Evolutionary conservation across 2,888 invertebrate genomes (phyloP).

Genomic region (Unio pictorum): DNA sequence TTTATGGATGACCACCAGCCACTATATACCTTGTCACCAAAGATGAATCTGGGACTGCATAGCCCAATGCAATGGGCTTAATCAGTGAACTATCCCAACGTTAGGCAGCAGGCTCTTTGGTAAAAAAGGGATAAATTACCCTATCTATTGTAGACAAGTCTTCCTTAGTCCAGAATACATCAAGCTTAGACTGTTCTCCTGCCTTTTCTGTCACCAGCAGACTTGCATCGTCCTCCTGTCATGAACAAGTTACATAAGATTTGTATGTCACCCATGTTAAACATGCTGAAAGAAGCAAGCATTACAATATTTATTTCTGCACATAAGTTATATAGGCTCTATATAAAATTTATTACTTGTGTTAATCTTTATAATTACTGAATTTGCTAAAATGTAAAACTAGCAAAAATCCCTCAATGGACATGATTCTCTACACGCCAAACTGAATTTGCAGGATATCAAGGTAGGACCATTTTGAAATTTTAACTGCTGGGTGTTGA

Average conservation of each 20-base stretch:
- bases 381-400: no score
- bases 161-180: constrained; percentile 62
- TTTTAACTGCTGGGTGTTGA: no score
- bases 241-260: constrained; percentile 1
- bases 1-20: no score
- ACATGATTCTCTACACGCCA: no score
- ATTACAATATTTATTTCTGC: not conserved
- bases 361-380: no score
- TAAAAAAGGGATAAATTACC: constrained; percentile 32
- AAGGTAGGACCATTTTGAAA: no score
- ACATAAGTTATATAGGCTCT: no score
- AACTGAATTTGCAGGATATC: no score
- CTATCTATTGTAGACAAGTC: constrained; percentile 55
- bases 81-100: not conserved
- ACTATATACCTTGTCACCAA: not conserved
- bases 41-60: not conserved
- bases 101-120: not conserved
- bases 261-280: not conserved
- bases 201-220: constrained; percentile 58
- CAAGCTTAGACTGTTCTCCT: constrained; percentile 53
- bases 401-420: no score
- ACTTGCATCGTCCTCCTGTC: constrained; percentile 56
- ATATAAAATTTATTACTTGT: no score
- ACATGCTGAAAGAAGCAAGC: not conserved
- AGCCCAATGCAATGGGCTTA: not conserved